Evolutionary conservation across 2,113 vertebrate genomes (phyloP), one percentile per base, ranked within the genome.

Genomic region (Dicrurus megarhynchus): DNA sequence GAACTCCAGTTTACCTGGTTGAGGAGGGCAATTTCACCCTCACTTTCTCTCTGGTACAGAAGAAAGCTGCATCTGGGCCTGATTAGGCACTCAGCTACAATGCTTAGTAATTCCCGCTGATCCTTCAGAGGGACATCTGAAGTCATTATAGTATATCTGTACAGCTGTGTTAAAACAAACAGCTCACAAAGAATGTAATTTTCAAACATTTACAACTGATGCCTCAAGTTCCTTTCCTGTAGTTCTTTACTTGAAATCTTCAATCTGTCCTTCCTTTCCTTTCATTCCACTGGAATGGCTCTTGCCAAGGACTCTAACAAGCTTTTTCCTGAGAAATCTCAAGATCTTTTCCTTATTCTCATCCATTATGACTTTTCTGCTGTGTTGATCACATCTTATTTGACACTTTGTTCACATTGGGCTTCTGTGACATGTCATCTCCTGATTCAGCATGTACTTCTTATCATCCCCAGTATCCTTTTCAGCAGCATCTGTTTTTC

Each of bases 141-240:
- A 95, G 91, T 76, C 93, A 87, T 90, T 90, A 94, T n/a, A 93
- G 57, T 71, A 69, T 93, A 92, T 96, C 93, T 76, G 87, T 96
- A 89, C 95, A 95, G 96, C 96, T 96, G 94, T 85, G 94, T 91
- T 96, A 95, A 93, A 97, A 89, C 95, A 97, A 97, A 95, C 95
- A 96, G 84, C 84, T 96, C 91, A 91, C 87, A 93, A 97, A 95
- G 89, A 97, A 97, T 95, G 95, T 83, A 90, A 86, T 92, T 97
- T 95, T 95, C 93, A 96, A 97, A 97, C 95, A 95, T 95, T 96
- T 93, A 96, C 81, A 94, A 94, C 84, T 65, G 77, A 95, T 93
- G 94, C 93, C 78, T 96, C 70, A 87, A 96, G 91, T 94, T 96
- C 77, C 77, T 96, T 94, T 96, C 95, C 94, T 95, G 93, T 71